Conservation (phyloP, 2,797 vertebrate genomes). For the Alosa sapidissima region DNA sequence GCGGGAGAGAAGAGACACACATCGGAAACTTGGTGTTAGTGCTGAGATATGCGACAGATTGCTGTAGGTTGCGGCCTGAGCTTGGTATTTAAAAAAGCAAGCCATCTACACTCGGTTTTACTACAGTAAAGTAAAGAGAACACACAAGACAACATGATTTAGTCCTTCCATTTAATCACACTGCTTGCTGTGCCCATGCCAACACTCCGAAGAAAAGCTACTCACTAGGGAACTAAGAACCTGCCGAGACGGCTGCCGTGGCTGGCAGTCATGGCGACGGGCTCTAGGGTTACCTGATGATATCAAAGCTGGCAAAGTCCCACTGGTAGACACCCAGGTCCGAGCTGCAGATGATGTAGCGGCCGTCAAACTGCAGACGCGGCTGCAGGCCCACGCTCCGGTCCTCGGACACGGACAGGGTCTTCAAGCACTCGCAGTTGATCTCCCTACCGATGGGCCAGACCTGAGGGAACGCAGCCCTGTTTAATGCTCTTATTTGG, state of each 20-base stretch:
- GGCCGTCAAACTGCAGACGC: constrained; percentile 94
- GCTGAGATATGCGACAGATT: background rate
- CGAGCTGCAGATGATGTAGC: constrained; percentile 95
- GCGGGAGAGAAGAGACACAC: background rate
- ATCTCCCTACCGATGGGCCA: constrained; percentile 98
- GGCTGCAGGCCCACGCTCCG: constrained; percentile 95
- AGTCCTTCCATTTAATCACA: background rate
- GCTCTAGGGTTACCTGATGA: constrained; percentile 84
- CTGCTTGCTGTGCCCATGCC: background rate
- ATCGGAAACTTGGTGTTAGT: background rate
- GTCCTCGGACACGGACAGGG: constrained; percentile 91
- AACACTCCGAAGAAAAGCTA: background rate
- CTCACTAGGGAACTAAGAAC: background rate
- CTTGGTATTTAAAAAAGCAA: background rate
- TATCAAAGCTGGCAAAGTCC: constrained; percentile 97
- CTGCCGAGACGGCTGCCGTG: background rate
- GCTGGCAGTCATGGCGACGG: background rate
- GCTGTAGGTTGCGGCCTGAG: background rate
- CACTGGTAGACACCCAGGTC: constrained; percentile 96
- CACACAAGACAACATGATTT: background rate
- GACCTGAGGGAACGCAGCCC: constrained; percentile 72
- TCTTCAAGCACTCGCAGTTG: constrained; percentile 97
- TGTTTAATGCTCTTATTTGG: background rate
- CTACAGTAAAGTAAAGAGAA: background rate
- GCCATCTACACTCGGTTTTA: background rate